These are phyloP conservation scores for Poecilobothrus nobilitatus DNA, from an alignment of 2,888 invertebrate genomes.

Conservation along the genomic window DNA sequence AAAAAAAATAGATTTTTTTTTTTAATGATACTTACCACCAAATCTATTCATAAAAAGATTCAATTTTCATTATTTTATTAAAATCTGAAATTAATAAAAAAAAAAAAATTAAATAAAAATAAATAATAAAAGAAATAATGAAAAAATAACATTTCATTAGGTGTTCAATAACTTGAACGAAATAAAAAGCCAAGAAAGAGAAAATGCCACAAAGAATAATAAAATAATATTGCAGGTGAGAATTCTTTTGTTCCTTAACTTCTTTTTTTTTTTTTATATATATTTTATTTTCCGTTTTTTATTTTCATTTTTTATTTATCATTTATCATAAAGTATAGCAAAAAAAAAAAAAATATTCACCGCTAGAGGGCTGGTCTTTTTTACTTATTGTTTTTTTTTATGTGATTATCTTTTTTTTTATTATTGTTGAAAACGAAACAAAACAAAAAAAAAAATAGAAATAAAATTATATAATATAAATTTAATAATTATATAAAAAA, in stretches of 20 bases:
- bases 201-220: background rate
- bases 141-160: constrained; percentile 2
- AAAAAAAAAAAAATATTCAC: no score
- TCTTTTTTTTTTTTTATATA: background rate
- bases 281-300: background rate
- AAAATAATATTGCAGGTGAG: background rate
- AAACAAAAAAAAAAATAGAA: no score
- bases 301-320: background rate
- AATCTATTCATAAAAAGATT: no score
- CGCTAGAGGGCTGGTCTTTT: no score
- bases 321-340: background rate
- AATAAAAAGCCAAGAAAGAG: background rate
- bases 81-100: background rate
- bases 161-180: background rate
- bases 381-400: no score
- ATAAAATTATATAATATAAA: no score
- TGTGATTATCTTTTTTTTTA: no score
- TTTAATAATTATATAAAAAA: no score
- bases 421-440: no score
- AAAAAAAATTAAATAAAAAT: background rate
- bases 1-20: no score
- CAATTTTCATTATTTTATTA: no score
- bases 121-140: background rate
- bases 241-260: background rate
- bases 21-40: no score